phyloP scores from a whole-genome alignment of 2,797 vertebrate species.

The Rhinophrynus dorsalis region DNA sequence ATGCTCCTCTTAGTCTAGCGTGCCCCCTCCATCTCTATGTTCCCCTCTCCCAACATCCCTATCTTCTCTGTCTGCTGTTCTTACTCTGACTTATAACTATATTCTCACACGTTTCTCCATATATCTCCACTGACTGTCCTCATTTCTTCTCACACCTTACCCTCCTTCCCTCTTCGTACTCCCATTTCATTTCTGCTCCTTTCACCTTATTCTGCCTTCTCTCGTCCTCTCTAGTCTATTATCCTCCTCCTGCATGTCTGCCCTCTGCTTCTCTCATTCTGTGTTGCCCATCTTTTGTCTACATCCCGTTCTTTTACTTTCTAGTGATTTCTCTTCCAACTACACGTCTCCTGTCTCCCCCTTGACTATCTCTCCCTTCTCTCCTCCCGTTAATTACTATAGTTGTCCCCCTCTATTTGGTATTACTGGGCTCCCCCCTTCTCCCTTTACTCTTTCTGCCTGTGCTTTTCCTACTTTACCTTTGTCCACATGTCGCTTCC shows the following conservation, averaged over 20 bases:
- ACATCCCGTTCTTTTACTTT: no score
- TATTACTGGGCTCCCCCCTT: not conserved
- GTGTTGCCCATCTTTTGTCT: not conserved
- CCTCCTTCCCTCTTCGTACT: not conserved
- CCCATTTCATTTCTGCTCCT: not conserved
- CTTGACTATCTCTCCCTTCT: not conserved
- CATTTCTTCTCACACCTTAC: not conserved
- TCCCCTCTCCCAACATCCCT: not conserved
- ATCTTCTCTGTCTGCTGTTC: not conserved
- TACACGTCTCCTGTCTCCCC: not conserved
- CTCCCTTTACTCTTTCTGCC: not conserved
- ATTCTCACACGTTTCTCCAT: not conserved
- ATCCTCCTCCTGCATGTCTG: not conserved
- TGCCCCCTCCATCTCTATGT: no score
- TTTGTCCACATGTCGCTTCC: constrained; percentile 10
- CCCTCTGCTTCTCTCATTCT: not conserved
- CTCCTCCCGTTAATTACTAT: no score
- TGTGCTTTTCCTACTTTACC: not conserved
- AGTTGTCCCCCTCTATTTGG: no score
- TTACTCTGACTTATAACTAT: not conserved
- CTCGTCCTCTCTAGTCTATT: not conserved
- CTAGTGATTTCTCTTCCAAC: not conserved
- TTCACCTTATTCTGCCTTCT: not conserved
- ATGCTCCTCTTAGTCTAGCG: not conserved
- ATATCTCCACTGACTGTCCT: no score